Evolutionary conservation across 1,140 invertebrate species (phyloP), one percentile per base, ranked within the genome.

Genomic region (Drosophila bipectinata): DNA sequence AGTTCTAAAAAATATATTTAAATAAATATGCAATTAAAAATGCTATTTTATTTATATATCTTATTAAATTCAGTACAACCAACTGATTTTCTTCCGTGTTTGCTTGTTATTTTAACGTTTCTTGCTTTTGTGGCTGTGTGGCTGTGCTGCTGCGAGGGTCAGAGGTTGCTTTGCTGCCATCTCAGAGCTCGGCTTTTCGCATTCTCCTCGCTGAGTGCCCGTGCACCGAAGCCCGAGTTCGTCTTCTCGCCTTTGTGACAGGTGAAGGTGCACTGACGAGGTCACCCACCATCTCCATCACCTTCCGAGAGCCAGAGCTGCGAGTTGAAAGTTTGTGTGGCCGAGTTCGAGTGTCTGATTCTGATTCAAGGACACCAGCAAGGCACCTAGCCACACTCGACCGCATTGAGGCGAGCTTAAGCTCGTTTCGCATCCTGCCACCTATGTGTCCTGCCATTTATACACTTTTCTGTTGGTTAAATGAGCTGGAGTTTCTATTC

Each of bases 181-280:
- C 75, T 72, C 34, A 34, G 59, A 64, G 61, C 56, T 14, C 82
- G 58, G 55, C 75, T 68, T 58, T 60, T 64, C 49, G 62, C 66
- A 55, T 62, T 69, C 45, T 54, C 37, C 45, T 9, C 34, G 57
- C 74, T 48, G 54, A 49, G 69, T 82, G 15, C 72, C 56, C 60
- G 47, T 79, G 72, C 61, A 83, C 83, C 74, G 54, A 39, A 49
- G 57, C 60, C 54, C 56, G 30, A 52, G 15, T 51, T 37, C 26
- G 28, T 21, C 1, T 45, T 14, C 4, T 5, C 32, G 30, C 21
- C 34, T 51, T 55, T 76, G 71, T 62, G 67, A 69, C 77, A 77
- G 72, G 49, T 85, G 73, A 85, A 85, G 73, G 73, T 75, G 68
- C 74, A 75, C 48, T 72, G 68, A 48, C 71, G 75, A 69, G 66